Conservation (phyloP, 2,888 invertebrate species). For the Andrena praecox region DNA sequence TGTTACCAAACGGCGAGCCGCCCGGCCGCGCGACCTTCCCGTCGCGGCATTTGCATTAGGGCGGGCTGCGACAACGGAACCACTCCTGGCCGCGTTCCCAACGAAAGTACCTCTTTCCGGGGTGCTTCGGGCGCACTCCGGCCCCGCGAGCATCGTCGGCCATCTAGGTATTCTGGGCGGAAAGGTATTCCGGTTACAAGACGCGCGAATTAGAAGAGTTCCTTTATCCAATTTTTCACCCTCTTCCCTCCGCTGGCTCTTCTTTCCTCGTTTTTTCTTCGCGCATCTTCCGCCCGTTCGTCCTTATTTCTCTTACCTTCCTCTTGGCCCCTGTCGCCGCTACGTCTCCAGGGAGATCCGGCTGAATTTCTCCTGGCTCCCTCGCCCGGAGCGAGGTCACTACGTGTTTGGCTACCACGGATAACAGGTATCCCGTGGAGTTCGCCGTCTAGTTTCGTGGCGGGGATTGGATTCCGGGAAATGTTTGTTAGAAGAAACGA, state of each 20-base stretch:
- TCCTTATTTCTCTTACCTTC: slow-evolving; percentile 14
- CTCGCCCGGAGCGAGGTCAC: slow-evolving; percentile 35
- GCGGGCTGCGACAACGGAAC: slow-evolving; percentile 56
- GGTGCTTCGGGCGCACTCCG: slow-evolving; percentile 59
- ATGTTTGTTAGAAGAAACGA: slow-evolving; percentile 31
- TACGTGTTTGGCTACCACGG: slow-evolving; percentile 54
- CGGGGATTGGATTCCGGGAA: slow-evolving; percentile 44
- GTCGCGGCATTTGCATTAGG: slow-evolving; percentile 68
- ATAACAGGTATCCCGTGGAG: slow-evolving; percentile 44
- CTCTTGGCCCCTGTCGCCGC: background rate
- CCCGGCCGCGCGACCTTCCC: slow-evolving; percentile 40
- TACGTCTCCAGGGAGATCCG: slow-evolving; percentile 19
- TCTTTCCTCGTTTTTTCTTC: background rate
- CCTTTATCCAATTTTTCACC: slow-evolving; percentile 46
- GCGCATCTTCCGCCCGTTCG: slow-evolving; percentile 9
- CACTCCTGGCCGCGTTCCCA: slow-evolving; percentile 70
- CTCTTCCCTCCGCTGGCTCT: background rate
- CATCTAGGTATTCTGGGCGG: slow-evolving; percentile 50
- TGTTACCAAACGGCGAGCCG: slow-evolving; percentile 47
- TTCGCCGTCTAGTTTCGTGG: slow-evolving; percentile 48
- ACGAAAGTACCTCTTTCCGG: slow-evolving; percentile 68
- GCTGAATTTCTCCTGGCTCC: slow-evolving; percentile 29
- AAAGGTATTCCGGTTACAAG: slow-evolving; percentile 65
- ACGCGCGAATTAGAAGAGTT: slow-evolving; percentile 68
- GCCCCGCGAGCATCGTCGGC: slow-evolving; percentile 67